A percentile compares a stretch with the other conserved stretches of the same genome.
Conservation (phyloP, 2,888 invertebrate species). For the Neoitamus cyanurus region DNA sequence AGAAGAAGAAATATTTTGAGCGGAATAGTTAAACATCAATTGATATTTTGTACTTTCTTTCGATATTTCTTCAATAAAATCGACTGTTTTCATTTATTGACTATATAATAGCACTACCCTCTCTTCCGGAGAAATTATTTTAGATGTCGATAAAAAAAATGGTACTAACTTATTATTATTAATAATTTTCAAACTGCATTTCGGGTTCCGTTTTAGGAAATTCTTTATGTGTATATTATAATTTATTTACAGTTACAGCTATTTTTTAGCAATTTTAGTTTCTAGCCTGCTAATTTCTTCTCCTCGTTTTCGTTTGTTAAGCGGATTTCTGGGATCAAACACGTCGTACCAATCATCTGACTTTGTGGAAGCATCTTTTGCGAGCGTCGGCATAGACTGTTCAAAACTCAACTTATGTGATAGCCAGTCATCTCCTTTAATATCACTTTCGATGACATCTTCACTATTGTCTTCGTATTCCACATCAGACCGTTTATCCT, state of each 20-base stretch:
- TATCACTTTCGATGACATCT: slow-evolving; percentile 61
- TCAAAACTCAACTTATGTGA: slow-evolving; percentile 70
- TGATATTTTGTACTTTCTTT: not conserved
- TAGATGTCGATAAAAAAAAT: too few species aligned
- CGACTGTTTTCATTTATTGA: not conserved
- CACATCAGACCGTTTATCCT: slow-evolving; percentile 68
- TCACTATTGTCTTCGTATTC: slow-evolving; percentile 60
- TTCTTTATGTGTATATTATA: too few species aligned
- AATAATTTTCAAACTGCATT: not conserved
- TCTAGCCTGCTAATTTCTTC: slow-evolving; percentile 51
- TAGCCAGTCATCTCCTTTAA: slow-evolving; percentile 60
- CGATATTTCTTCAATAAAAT: not conserved
- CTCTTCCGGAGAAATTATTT: too few species aligned
- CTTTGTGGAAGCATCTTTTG: slow-evolving; percentile 93
- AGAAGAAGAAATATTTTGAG: slow-evolving; percentile 84
- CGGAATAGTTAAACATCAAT: slow-evolving; percentile 65
- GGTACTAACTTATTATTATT: too few species aligned
- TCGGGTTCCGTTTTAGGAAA: not conserved
- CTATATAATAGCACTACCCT: not conserved
- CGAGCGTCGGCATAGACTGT: slow-evolving; percentile 74
- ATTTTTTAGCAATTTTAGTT: slow-evolving; percentile 42
- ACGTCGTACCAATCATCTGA: slow-evolving; percentile 97
- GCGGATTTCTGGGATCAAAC: slow-evolving; percentile 93
- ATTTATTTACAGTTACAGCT: not conserved
- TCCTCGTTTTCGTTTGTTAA: slow-evolving; percentile 89